Base-by-base conservation (phyloP, 2,888 invertebrate genomes). In the Ditula angustiorana region DNA sequence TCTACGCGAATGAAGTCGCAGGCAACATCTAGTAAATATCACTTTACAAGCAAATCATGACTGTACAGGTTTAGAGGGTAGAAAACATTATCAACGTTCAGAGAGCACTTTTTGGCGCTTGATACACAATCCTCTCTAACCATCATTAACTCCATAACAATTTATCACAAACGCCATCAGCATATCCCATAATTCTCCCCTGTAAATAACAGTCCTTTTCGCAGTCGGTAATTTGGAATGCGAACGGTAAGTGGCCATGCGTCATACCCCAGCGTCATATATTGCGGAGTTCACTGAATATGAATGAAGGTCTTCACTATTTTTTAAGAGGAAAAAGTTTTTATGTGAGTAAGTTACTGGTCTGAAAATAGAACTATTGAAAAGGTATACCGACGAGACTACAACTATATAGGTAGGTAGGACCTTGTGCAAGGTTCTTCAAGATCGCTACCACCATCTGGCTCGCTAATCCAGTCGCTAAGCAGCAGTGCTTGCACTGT, bases 121-220 rank as follows among this genome's bases (percentile, higher is more conserved):
- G n/a, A n/a, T n/a, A 26, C 26, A 26, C 26, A 37, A 37, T 5
- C 37, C 16, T 37, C 37, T n/a, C n/a, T n/a, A 37, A 37, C 19
- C 35, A n/a, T 49, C 62, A 62, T 62, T 57, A 57, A 53, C 35
- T 19, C 13, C 8, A 35, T 47, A 16, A 50, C 49, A 50, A 63
- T 63, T 33, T 52, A 57, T 63, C 49, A 58, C 57, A 63, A 63
- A 63, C n/a, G 63, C 57, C 63, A 57, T 44, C 16, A 35, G 30
- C 63, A 57, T 24, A 16, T 62, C 49, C 62, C 62, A 57, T 57
- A 63, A 63, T 58, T 63, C 44, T 13, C 57, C 47, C 50, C 13
- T 52, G 57, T 57, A 57, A 62, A 62, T 57, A 50, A n/a, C 50
- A 35, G 11, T 30, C 19, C 19, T 21, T 28, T 55, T 41, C 59